Evolutionary conservation across 37 sponge, comb jelly and placozoan genomes (phyloP), one percentile per base, ranked within the genome.

Genomic region (Corticium candelabrum): DNA sequence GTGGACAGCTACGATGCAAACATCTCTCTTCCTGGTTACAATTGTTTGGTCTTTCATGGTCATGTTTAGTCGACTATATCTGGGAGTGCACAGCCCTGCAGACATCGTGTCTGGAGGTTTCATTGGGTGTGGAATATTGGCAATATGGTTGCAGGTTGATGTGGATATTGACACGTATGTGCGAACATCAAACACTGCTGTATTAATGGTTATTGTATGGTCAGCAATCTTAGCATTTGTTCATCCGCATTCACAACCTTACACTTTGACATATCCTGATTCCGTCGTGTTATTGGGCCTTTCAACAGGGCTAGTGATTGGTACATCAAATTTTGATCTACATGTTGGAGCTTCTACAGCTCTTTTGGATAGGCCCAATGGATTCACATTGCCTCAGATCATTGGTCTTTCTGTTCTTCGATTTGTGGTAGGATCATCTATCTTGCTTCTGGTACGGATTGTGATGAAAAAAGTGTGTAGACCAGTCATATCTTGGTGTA

Each of bases 81-180:
- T 87, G 3, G 88, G 88, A 0, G 88, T 87, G 0, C 88, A 87
- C 78, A 87, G 88, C 36, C 88, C 88, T 0, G 88, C 84, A 0
- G 88, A 87, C 67, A 69, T 87, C 2, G 40, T 87, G 0, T 69
- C 41, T 30, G 88, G 88, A 30, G 88, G 88, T 0, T 37, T 84
- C 29, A 15, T 87, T 1, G 88, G 88, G 36, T 87, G 88, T 33
- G 57, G 79, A 3, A 35, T 87, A 0, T 37, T 87, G n/a, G 77
- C 78, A 15, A 29, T 34, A 40, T 87, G 84, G 84, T 81, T 87
- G 1, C 84, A 78, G 34, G 38, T 15, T 29, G 39, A 50, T 41
- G 69, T 76, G 41, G 79, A 85, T 35, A 15, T 36, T 0, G 31
- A 2, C 0, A 41, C 77, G 3, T 79, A 81, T 3, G 37, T 35